Percentiles rank a stretch among this genome's conserved stretches.
Conservation (phyloP, 64 coral and sea anemone genomes). For the Catalaphyllia jardinei region DNA sequence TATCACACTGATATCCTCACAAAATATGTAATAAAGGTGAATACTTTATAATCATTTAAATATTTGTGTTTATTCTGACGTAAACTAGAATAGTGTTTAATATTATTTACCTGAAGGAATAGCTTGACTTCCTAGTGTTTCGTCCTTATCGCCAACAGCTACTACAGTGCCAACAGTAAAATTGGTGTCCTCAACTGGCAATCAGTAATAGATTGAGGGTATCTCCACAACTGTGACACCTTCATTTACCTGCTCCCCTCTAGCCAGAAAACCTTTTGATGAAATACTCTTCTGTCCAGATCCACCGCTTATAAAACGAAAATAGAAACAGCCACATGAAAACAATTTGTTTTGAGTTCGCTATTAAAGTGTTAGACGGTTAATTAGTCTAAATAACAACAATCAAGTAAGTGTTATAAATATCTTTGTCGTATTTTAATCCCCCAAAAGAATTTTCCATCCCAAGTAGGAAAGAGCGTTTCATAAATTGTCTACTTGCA, state of each 20-base stretch:
- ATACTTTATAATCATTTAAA: too few species aligned
- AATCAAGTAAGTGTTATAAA: too few species aligned
- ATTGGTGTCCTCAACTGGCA: slow-evolving; percentile 19
- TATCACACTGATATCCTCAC: too few species aligned
- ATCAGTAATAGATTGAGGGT: slow-evolving; percentile 55
- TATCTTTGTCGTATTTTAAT: too few species aligned
- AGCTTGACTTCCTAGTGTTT: not conserved
- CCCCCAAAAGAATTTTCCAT: too few species aligned
- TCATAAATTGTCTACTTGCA: too few species aligned
- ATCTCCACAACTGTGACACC: slow-evolving; percentile 48
- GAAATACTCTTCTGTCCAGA: not conserved
- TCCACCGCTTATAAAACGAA: slow-evolving; percentile 2
- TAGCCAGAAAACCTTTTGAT: slow-evolving; percentile 52
- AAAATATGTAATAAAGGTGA: too few species aligned
- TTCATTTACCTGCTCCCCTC: slow-evolving; percentile 36
- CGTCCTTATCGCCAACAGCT: slow-evolving; percentile 22
- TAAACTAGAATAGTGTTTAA: not conserved
- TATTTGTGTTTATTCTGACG: too few species aligned
- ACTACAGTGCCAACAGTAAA: slow-evolving; percentile 57
- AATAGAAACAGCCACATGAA: not conserved
- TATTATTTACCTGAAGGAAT: slow-evolving; percentile 7
- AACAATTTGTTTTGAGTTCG: too few species aligned
- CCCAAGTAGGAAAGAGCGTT: too few species aligned
- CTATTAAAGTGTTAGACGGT: too few species aligned
- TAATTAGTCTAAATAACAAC: too few species aligned